A percentile compares a stretch with the other conserved stretches of the same genome.
phyloP scores from a whole-genome alignment of 2,888 invertebrate species.

The Ennomos erosarius region DNA sequence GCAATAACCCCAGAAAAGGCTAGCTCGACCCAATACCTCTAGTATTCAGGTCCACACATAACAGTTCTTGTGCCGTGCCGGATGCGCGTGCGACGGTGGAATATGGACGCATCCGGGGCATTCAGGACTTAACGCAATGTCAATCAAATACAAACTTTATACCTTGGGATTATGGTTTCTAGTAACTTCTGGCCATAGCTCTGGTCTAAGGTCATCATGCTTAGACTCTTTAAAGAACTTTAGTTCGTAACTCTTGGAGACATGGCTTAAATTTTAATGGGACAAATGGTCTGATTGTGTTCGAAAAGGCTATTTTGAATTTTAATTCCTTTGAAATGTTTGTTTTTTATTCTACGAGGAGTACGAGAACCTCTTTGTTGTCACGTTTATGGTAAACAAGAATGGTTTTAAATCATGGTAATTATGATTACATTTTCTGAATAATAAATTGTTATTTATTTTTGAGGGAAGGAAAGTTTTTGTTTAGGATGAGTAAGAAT shows the following conservation, averaged over 20 bases:
- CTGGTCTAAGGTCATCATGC: too few species aligned
- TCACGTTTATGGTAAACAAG: slow-evolving; percentile 6
- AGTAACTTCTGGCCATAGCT: background rate
- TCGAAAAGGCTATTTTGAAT: background rate
- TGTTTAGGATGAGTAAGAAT: too few species aligned
- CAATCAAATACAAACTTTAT: slow-evolving; percentile 18
- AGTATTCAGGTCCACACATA: slow-evolving; percentile 38
- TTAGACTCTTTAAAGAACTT: background rate
- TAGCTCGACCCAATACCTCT: slow-evolving; percentile 26
- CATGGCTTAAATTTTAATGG: too few species aligned
- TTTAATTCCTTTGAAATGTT: background rate
- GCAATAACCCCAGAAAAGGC: slow-evolving; percentile 36
- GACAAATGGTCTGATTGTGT: background rate
- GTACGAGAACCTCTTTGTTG: background rate
- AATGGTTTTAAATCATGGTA: background rate
- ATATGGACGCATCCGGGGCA: slow-evolving; percentile 37
- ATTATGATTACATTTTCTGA: slow-evolving; percentile 8
- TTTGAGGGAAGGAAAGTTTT: background rate
- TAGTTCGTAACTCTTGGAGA: background rate
- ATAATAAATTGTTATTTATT: slow-evolving; percentile 14
- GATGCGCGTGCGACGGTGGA: slow-evolving; percentile 34
- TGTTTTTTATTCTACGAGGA: background rate
- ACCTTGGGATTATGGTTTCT: slow-evolving; percentile 1
- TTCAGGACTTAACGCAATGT: slow-evolving; percentile 17
- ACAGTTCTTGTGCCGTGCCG: slow-evolving; percentile 38